Conservation (phyloP, 1,140 invertebrate species). For the Patella vulgata region DNA sequence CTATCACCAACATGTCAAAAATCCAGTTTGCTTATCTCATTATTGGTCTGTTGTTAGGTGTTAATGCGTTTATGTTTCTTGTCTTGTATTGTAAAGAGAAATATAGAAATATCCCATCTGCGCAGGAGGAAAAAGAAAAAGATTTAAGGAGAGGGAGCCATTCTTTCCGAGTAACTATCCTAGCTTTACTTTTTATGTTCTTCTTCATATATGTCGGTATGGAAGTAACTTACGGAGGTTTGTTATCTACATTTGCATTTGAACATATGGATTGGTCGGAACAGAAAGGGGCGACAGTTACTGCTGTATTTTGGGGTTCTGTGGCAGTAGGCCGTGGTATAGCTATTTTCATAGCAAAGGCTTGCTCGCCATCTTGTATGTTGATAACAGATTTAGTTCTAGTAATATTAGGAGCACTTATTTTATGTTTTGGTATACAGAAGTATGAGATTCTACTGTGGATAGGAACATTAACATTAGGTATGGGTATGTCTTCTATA, state of each 20-base stretch:
- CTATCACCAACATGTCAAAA: slow-evolving; percentile 60
- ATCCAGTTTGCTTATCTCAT: slow-evolving; percentile 69
- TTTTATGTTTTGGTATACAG: slow-evolving; percentile 61
- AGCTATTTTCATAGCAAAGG: slow-evolving; percentile 66
- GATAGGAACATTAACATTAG: slow-evolving; percentile 56
- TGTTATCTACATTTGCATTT: slow-evolving; percentile 65
- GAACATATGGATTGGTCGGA: slow-evolving; percentile 53
- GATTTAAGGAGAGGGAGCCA: slow-evolving; percentile 1
- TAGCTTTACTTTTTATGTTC: slow-evolving; percentile 66
- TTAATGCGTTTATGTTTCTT: slow-evolving; percentile 65
- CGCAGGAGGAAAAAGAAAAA: slow-evolving; percentile 16
- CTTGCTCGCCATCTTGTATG: slow-evolving; percentile 61
- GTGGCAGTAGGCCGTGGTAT: slow-evolving; percentile 67
- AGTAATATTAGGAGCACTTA: slow-evolving; percentile 58
- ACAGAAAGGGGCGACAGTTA: slow-evolving; percentile 61
- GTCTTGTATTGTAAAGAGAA: slow-evolving; percentile 61
- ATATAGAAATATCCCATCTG: slow-evolving; percentile 11
- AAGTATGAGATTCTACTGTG: slow-evolving; percentile 46
- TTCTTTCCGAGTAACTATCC: slow-evolving; percentile 48
- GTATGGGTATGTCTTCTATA: slow-evolving; percentile 69
- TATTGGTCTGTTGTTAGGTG: slow-evolving; percentile 64
- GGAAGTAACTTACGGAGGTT: slow-evolving; percentile 69
- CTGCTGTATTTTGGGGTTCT: slow-evolving; percentile 69
- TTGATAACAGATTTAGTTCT: slow-evolving; percentile 61
- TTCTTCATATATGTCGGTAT: slow-evolving; percentile 68